Evolutionary conservation across 2,888 invertebrate species (phyloP).

Genomic region (Dendrolimus houi): DNA sequence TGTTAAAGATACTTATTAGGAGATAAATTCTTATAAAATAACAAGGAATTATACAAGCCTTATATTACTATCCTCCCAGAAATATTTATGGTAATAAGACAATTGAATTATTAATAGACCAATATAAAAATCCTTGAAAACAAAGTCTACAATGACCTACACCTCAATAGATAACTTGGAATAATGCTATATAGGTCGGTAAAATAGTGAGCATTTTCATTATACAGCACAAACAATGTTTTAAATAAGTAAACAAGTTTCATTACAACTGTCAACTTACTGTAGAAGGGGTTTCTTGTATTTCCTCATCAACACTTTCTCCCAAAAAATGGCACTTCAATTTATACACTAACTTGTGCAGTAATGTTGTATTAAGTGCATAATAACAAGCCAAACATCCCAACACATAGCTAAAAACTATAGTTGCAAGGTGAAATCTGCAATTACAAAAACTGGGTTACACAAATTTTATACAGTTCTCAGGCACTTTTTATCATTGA

Average conservation of each 20-base stretch:
- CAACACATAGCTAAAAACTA: slow-evolving; percentile 63
- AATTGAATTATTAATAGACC: too few species aligned
- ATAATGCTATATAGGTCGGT: not conserved
- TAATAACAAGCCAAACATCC: slow-evolving; percentile 72
- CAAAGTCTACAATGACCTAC: too few species aligned
- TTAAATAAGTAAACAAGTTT: slow-evolving; percentile 18
- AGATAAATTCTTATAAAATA: too few species aligned
- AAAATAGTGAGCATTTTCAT: slow-evolving; percentile 4
- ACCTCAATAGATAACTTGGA: too few species aligned
- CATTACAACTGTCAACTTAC: slow-evolving; percentile 36
- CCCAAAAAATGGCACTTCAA: slow-evolving; percentile 52
- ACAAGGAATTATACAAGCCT: too few species aligned
- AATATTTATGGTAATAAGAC: too few species aligned
- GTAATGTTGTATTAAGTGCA: slow-evolving; percentile 47
- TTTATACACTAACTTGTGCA: slow-evolving; percentile 49
- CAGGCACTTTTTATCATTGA: slow-evolving; percentile 10
- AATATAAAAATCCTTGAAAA: too few species aligned
- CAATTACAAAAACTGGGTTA: slow-evolving; percentile 35
- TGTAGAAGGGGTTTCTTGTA: slow-evolving; percentile 29
- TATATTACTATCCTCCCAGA: too few species aligned
- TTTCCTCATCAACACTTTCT: slow-evolving; percentile 26
- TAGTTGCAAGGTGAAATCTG: slow-evolving; percentile 66
- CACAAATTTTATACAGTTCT: slow-evolving; percentile 9
- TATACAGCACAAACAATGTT: not conserved
- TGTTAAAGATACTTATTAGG: not conserved